A percentile compares a stretch with the other conserved stretches of the same genome.
Evolutionary conservation across 2,797 vertebrate genomes (phyloP).

Genomic region (Saguinus oedipus): DNA sequence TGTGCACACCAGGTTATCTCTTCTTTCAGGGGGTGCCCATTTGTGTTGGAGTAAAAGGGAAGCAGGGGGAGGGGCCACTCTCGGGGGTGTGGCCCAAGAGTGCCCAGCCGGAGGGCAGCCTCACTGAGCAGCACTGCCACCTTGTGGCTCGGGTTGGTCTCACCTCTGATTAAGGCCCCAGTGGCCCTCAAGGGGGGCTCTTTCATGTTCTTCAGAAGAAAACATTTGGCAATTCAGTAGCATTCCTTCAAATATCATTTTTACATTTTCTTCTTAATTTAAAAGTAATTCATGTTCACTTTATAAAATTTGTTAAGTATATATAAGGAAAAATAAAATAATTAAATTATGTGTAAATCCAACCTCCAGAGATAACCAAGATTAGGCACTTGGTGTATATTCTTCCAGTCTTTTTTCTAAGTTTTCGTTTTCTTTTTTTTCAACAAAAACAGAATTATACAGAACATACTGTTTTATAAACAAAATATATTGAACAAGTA

Average conservation of each 20-base stretch:
- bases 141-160: constrained; percentile 51
- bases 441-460: constrained; percentile 20
- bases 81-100: too few relatives aligned
- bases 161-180: not conserved
- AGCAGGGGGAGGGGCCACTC: too few relatives aligned
- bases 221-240: not conserved
- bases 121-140: constrained; percentile 63
- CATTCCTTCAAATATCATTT: not conserved
- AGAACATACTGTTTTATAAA: not conserved
- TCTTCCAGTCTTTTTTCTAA: constrained; percentile 4
- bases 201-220: not conserved
- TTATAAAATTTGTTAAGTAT: constrained; percentile 22
- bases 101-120: not conserved
- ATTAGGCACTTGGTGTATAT: not conserved
- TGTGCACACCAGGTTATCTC: not conserved
- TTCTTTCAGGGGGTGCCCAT: not conserved
- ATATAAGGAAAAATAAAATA: constrained; percentile 21
- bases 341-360: constrained; percentile 4
- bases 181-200: not conserved
- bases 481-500: not conserved
- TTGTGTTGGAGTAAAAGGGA: not conserved
- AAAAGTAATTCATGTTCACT: not conserved
- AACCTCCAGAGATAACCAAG: not conserved
- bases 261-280: not conserved
- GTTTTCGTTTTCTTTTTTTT: not conserved